Conservation (phyloP, 2,888 invertebrate genomes). For the Mylabris sibirica region DNA sequence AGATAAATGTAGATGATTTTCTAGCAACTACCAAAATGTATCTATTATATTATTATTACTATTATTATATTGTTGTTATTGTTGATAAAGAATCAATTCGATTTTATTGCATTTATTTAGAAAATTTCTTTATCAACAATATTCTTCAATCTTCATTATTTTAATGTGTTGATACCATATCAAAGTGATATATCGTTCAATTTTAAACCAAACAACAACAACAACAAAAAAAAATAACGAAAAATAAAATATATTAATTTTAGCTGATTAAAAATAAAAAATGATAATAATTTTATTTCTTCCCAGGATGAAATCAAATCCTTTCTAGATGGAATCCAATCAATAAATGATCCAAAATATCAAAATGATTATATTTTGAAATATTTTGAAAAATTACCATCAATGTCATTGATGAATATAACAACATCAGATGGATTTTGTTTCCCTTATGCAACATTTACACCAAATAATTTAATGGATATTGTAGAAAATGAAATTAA, state of each 20-base stretch:
- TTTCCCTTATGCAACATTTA: constrained; percentile 49
- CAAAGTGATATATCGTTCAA: constrained; percentile 58
- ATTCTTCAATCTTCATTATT: constrained; percentile 38
- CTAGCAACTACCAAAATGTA: neutral
- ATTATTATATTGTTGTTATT: constrained; percentile 30
- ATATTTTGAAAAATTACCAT: constrained; percentile 48
- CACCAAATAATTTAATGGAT: constrained; percentile 23
- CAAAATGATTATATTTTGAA: constrained; percentile 50
- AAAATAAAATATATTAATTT: constrained; percentile 45
- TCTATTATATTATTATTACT: constrained; percentile 21
- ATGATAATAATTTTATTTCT: constrained; percentile 26
- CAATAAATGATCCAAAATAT: constrained; percentile 46
- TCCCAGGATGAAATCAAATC: constrained; percentile 38
- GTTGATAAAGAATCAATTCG: constrained; percentile 17
- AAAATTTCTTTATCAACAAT: constrained; percentile 14
- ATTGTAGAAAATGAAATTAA: constrained; percentile 27
- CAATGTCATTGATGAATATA: constrained; percentile 47
- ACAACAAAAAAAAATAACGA: too few species aligned
- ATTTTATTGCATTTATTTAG: neutral
- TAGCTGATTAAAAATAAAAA: constrained; percentile 36
- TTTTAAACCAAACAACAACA: constrained; percentile 33
- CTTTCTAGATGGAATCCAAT: constrained; percentile 45
- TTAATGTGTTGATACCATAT: constrained; percentile 53
- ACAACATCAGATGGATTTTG: constrained; percentile 46
- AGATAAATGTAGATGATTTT: constrained; percentile 14